These are phyloP conservation scores for Colius striatus DNA, from an alignment of 2,113 vertebrate species.

Conservation along the genomic window DNA sequence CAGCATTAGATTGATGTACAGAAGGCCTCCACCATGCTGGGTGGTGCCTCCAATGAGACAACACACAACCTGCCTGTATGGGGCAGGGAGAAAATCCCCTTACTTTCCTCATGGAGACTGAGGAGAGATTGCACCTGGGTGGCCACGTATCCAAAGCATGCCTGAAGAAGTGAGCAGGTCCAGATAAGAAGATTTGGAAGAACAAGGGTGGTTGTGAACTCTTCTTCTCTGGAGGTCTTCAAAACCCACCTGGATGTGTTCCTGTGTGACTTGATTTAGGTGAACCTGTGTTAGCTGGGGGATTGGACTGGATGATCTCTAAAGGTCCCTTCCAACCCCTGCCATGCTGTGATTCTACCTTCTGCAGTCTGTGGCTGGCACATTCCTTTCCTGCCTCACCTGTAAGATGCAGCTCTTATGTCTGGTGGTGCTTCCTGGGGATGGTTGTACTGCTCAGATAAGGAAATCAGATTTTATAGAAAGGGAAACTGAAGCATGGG, in stretches of 20 bases:
- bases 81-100: neutral
- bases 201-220: neutral
- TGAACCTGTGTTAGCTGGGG: too few relatives aligned
- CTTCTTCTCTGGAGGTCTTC: too few relatives aligned
- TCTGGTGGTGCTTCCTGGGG: neutral
- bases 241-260: too few relatives aligned
- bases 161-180: neutral
- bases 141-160: neutral
- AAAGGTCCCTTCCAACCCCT: too few relatives aligned
- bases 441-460: neutral
- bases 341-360: neutral
- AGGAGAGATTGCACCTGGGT: neutral
- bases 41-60: neutral
- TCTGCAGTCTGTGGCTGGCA: neutral
- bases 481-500: neutral
- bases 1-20: neutral
- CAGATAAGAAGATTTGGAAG: neutral
- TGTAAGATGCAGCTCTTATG: neutral
- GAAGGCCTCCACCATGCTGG: neutral
- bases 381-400: neutral
- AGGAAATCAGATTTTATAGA: neutral
- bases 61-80: neutral
- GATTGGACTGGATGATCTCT: too few relatives aligned
- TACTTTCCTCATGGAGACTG: neutral
- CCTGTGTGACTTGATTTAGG: too few relatives aligned